Evolutionary conservation across 1,140 invertebrate species (phyloP).

Genomic region (Pogonus chalceus): DNA sequence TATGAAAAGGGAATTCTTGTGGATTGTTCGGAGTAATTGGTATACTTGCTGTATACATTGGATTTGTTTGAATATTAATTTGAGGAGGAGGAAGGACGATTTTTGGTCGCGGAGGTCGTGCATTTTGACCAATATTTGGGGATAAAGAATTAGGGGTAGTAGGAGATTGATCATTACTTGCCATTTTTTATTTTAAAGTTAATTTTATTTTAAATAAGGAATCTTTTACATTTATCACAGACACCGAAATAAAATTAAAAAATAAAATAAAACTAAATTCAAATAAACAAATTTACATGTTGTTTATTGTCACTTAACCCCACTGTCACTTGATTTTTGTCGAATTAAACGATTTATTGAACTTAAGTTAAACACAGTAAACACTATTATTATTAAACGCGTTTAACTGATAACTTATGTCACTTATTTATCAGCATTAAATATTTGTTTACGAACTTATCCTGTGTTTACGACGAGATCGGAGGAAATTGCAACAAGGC

Average conservation of each 20-base stretch:
- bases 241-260: not conserved
- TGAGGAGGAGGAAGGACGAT: not conserved
- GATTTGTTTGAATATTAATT: not conserved
- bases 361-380: too few relatives aligned
- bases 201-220: not conserved
- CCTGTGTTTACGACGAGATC: not conserved
- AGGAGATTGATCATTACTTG: not conserved
- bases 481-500: not conserved
- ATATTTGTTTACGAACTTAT: not conserved
- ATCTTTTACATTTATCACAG: not conserved
- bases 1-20: conserved; percentile 27
- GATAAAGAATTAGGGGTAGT: not conserved
- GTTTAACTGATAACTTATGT: not conserved
- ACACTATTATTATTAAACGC: too few relatives aligned
- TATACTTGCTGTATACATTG: not conserved
- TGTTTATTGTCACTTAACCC: not conserved
- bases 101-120: not conserved
- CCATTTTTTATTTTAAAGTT: not conserved
- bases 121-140: not conserved
- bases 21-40: not conserved
- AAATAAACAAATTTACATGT: not conserved
- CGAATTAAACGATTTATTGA: too few relatives aligned
- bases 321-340: not conserved
- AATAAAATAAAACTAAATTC: not conserved
- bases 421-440: not conserved